Evolutionary conservation across 2,888 invertebrate species (phyloP).

Genomic region (Stegana nigrithorax): DNA sequence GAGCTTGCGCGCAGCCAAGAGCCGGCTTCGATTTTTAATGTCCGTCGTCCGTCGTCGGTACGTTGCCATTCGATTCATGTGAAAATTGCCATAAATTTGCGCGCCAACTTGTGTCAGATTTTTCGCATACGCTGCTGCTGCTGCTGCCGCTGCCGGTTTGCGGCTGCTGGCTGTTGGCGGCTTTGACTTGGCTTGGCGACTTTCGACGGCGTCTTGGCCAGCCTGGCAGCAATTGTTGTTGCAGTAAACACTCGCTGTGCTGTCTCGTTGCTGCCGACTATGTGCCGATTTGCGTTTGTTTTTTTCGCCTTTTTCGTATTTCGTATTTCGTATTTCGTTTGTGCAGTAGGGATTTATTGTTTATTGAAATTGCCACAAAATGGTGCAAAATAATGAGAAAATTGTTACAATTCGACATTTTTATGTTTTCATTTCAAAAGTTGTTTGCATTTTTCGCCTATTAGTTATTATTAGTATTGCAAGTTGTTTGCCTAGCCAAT

Average conservation of each 20-base stretch:
- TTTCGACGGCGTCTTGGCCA: background rate
- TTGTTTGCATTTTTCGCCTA: conserved; percentile 47
- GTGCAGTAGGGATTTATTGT: conserved; percentile 63
- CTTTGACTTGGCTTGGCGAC: background rate
- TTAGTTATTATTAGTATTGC: conserved; percentile 6
- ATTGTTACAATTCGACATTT: conserved; percentile 55
- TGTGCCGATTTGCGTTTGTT: background rate
- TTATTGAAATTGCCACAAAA: conserved; percentile 66
- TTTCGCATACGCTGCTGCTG: conserved; percentile 5
- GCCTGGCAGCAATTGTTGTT: background rate
- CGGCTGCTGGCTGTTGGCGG: too few relatives aligned
- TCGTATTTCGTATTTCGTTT: background rate
- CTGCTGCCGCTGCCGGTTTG: conserved; percentile 17
- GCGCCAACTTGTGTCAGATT: conserved; percentile 8
- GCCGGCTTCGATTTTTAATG: background rate
- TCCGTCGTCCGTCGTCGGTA: conserved; percentile 31
- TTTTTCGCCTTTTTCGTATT: background rate
- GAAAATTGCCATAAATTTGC: conserved; percentile 61
- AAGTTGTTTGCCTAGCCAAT: background rate
- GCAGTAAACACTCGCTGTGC: too few relatives aligned
- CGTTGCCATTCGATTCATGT: conserved; percentile 51
- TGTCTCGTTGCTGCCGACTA: background rate
- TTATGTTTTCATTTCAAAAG: conserved; percentile 64
- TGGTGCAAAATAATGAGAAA: conserved; percentile 62
- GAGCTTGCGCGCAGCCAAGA: conserved; percentile 50